phyloP scores from a whole-genome alignment of 2,888 invertebrate species.

The Mesochorus sp. region DNA sequence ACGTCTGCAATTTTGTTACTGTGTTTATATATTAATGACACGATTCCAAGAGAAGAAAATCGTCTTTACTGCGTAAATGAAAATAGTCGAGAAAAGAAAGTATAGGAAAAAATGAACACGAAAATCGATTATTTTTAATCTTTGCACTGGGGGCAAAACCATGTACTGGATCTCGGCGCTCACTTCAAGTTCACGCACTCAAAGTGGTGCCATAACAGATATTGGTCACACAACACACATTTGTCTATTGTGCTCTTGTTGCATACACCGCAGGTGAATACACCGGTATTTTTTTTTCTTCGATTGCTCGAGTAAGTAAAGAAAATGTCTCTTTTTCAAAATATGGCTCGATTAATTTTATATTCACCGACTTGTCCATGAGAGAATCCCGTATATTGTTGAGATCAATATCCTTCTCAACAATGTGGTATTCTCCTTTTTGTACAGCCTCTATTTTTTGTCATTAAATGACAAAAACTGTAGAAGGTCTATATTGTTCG shows the following conservation, averaged over 20 bases:
- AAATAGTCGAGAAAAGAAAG: too few relatives aligned
- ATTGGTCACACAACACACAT: background rate
- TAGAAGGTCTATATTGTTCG: background rate
- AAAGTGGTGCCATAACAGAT: background rate
- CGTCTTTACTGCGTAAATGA: constrained; percentile 61
- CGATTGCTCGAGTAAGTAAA: background rate
- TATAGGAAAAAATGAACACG: too few relatives aligned
- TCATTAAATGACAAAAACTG: background rate
- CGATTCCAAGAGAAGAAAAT: constrained; percentile 62
- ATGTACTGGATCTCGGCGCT: background rate
- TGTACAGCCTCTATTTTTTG: background rate
- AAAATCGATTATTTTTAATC: too few relatives aligned
- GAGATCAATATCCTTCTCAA: background rate
- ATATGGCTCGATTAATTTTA: background rate
- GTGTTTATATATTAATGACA: constrained; percentile 58
- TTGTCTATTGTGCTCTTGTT: background rate
- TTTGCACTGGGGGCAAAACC: background rate
- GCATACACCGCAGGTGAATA: background rate
- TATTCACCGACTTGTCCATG: background rate
- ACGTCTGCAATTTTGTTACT: constrained; percentile 56
- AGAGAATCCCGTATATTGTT: background rate
- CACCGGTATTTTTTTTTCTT: background rate
- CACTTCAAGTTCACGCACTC: background rate
- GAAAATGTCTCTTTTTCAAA: background rate
- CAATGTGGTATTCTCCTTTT: background rate